Conservation (phyloP, 2,888 invertebrate genomes). For the Rhamnusium bicolor region DNA sequence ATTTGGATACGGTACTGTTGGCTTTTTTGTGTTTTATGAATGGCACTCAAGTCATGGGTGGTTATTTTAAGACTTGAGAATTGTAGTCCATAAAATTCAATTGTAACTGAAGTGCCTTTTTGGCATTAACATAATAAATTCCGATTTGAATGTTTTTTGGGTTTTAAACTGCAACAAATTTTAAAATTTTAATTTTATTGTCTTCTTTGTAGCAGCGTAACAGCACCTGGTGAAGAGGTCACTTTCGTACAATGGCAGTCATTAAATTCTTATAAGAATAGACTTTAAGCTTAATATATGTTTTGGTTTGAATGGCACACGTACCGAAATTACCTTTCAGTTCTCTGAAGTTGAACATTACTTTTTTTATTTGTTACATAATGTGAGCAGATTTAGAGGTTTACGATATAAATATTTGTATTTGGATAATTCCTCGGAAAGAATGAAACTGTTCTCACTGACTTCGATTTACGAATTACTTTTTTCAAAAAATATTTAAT, state of each 20-base stretch:
- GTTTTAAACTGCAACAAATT: constrained; percentile 65
- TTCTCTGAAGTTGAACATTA: constrained; percentile 11
- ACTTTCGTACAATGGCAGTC: constrained; percentile 42
- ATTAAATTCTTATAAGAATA: constrained; percentile 42
- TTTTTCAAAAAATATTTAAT: too few species aligned
- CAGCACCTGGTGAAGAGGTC: constrained; percentile 54
- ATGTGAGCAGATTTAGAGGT: neutral
- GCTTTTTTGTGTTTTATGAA: constrained; percentile 59
- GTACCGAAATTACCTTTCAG: constrained; percentile 14
- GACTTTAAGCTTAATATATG: neutral
- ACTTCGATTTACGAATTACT: too few species aligned
- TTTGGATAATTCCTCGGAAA: neutral
- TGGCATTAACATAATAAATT: constrained; percentile 35
- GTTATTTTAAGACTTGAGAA: constrained; percentile 47
- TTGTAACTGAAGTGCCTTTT: constrained; percentile 41
- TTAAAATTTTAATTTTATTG: constrained; percentile 62
- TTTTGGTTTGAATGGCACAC: constrained; percentile 12
- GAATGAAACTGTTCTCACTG: too few species aligned
- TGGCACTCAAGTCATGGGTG: constrained; percentile 56
- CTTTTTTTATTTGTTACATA: neutral
- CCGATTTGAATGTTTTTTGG: constrained; percentile 23
- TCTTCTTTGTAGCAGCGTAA: constrained; percentile 59
- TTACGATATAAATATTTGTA: neutral
- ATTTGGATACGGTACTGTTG: constrained; percentile 65
- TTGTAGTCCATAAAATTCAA: constrained; percentile 51